A percentile compares a stretch with the other conserved stretches of the same genome.
These are phyloP conservation scores for Papilio glaucus DNA, from an alignment of 1,140 invertebrate species.

Conservation along the genomic window DNA sequence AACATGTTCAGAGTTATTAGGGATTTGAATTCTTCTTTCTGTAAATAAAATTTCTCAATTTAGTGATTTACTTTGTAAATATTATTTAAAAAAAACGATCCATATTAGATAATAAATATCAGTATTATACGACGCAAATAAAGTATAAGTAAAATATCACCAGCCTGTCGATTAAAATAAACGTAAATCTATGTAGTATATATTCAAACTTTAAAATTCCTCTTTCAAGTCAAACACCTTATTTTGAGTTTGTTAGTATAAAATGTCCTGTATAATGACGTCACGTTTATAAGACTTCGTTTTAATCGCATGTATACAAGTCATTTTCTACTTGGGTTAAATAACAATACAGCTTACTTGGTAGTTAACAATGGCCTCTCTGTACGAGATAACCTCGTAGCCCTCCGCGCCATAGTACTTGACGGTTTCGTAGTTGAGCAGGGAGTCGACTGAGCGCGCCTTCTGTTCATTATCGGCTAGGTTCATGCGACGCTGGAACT, in stretches of 20 bases:
- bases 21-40: slow-evolving; percentile 94
- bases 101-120: no score
- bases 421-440: slow-evolving; percentile 98
- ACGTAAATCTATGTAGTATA: no score
- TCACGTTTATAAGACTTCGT: no score
- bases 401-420: slow-evolving; percentile 98
- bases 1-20: slow-evolving; percentile 93
- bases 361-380: slow-evolving; percentile 91
- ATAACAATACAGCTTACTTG: slow-evolving; percentile 84
- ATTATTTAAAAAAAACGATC: no score
- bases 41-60: slow-evolving; percentile 62
- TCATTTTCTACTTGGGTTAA: background rate
- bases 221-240: no score
- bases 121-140: no score
- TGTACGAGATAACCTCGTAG: slow-evolving; percentile 94
- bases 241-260: no score
- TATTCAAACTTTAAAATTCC: no score
- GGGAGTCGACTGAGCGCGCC: slow-evolving; percentile 96
- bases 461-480: slow-evolving; percentile 95
- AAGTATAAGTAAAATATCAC: no score
- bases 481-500: slow-evolving; percentile 96
- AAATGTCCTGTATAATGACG: no score
- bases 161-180: no score
- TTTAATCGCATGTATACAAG: background rate
- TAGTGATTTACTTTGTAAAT: no score